Base-by-base conservation (phyloP, 2,113 vertebrate species). In the Rhea americana region DNA sequence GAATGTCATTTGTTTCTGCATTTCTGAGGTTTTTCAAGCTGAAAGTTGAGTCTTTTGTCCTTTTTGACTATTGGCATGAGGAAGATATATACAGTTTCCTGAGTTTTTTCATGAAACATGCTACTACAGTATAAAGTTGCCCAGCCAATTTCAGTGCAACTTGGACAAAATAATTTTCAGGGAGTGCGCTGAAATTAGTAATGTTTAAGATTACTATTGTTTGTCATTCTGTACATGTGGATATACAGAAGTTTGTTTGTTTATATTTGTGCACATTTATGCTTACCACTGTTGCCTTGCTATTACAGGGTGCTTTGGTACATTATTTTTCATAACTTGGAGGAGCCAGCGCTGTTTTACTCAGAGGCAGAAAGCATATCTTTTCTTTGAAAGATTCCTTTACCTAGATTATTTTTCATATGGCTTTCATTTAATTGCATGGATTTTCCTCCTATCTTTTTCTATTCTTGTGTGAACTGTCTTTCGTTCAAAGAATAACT, bases 1-100 rank as follows among this genome's bases (percentile, higher is more conserved):
- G 63, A 87, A 72, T 77, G 25, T 68, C 76, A 55, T 84, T 81
- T 81, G 56, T 56, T 72, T 91, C 55, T 81, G 7, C 7, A 21
- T 83, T 96, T 89, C 82, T 81, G 90, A 93, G 59, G 9, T 41
- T 91, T 91, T 88, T 88, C 48, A 81, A 68, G 73, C 65, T 86
- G 28, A 72, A 91, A 77, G 41, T 70, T 89, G 73, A 93, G 79
- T 74, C 89, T 89, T 95, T 89, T 68, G 50, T 92, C 59, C 21
- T 87, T 82, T 45, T 45, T 87, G 61, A 77, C 32, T 90, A 37
- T 35, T 74, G 87, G 67, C 66, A 26, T 26, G 4, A 85, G 89
- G 66, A 87, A 47, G 30, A 82, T 30, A 37, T 20, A 26, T 43
- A 71, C 13, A 67, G 5, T 89, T 85, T 74, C 79, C 39, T 66